Percentiles rank a stretch among this genome's conserved stretches.
These are phyloP conservation scores for Therioaphis trifolii DNA, from an alignment of 2,888 invertebrate genomes.

Conservation along the genomic window DNA sequence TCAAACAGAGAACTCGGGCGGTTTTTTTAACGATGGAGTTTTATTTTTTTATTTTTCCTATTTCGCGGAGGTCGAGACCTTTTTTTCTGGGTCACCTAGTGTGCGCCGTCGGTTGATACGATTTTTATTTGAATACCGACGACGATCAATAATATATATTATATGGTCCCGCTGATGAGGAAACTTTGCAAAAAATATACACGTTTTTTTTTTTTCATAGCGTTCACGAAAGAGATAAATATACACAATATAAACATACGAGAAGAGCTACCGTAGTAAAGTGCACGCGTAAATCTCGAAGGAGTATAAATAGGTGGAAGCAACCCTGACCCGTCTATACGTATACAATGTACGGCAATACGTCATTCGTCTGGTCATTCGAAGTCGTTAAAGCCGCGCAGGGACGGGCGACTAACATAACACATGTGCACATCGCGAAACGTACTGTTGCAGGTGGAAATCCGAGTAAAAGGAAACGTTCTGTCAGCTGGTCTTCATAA, in stretches of 20 bases:
- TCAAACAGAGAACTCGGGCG: not conserved
- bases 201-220: not conserved
- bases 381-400: too few relatives aligned
- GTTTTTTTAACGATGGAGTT: not conserved
- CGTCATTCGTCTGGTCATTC: too few relatives aligned
- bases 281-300: too few relatives aligned
- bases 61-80: not conserved
- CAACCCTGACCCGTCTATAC: too few relatives aligned
- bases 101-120: conserved; percentile 10
- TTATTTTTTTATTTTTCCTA: not conserved
- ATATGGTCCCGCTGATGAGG: not conserved
- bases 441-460: not conserved
- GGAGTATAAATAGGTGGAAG: too few relatives aligned
- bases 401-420: too few relatives aligned
- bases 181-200: not conserved
- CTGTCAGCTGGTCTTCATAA: not conserved
- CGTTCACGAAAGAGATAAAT: too few relatives aligned
- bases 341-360: too few relatives aligned
- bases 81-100: conserved; percentile 24
- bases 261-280: too few relatives aligned
- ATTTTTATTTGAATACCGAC: conserved; percentile 30
- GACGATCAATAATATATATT: conserved; percentile 24
- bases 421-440: too few relatives aligned
- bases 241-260: too few relatives aligned
- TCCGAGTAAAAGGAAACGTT: not conserved